Evolutionary conservation across 2,797 vertebrate species (phyloP).

Genomic region (Eupleurogrammus muticus): DNA sequence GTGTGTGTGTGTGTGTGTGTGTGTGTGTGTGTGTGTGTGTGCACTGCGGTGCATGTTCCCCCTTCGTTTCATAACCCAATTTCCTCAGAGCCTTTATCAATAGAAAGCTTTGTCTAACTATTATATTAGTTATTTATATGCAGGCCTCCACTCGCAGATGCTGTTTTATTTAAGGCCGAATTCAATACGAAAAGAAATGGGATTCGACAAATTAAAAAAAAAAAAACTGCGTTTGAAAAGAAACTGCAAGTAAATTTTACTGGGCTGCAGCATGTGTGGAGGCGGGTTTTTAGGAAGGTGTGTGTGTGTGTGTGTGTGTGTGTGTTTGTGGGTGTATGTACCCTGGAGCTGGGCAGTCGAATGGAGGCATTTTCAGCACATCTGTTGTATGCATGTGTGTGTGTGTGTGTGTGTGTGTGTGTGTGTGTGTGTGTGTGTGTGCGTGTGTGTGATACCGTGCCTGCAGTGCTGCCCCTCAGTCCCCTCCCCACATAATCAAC

Average conservation of each 20-base stretch:
- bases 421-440: conserved; percentile 13
- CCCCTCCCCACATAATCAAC: conserved; percentile 48
- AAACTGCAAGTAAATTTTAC: too few relatives aligned
- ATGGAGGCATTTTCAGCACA: conserved; percentile 33
- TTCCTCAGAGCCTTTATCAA: background rate
- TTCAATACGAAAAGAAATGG: background rate
- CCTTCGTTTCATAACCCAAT: background rate
- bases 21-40: too few relatives aligned
- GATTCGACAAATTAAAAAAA: background rate
- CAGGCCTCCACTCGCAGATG: background rate
- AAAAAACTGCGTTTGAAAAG: background rate
- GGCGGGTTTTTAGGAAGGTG: conserved; percentile 23
- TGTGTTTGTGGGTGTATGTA: too few relatives aligned
- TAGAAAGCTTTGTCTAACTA: background rate
- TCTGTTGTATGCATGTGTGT: conserved; percentile 38
- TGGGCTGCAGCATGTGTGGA: conserved; percentile 13
- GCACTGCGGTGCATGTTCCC: too few relatives aligned
- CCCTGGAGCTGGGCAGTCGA: conserved; percentile 28
- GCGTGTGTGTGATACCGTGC: conserved; percentile 21
- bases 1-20: too few relatives aligned
- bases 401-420: background rate
- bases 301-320: too few relatives aligned
- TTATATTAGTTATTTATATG: background rate
- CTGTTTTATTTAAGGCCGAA: background rate
- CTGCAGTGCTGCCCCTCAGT: conserved; percentile 42